These are phyloP conservation scores for Trachemys scripta DNA, from an alignment of 2,113 vertebrate genomes.

Conservation along the genomic window DNA sequence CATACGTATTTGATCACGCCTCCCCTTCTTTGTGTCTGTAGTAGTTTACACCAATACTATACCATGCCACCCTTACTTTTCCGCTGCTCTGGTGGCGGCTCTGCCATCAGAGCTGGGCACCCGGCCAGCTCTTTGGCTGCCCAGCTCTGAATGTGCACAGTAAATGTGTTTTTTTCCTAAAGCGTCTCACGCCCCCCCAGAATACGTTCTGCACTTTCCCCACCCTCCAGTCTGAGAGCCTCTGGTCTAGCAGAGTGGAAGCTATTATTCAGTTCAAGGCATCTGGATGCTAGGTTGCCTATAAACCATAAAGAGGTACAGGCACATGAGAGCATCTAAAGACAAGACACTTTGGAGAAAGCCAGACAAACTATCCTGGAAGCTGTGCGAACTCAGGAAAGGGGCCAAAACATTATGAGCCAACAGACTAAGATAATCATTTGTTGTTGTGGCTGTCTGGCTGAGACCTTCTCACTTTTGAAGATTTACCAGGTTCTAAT, in stretches of 20 bases:
- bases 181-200: background rate
- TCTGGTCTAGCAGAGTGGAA: background rate
- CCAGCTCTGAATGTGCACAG: background rate
- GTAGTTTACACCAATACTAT: background rate
- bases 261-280: background rate
- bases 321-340: background rate
- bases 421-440: background rate
- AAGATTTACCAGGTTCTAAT: background rate
- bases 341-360: background rate
- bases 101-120: background rate
- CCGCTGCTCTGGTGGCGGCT: too few relatives aligned
- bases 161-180: background rate
- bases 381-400: background rate
- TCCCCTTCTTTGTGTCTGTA: background rate
- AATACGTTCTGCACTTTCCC: background rate
- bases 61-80: background rate
- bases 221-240: background rate
- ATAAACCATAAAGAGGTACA: background rate
- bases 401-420: background rate
- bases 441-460: background rate
- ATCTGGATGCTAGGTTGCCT: background rate
- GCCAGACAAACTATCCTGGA: background rate
- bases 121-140: background rate
- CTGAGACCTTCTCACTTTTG: background rate
- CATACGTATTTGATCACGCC: background rate